Evolutionary conservation across 2,888 invertebrate species (phyloP), one percentile per base, ranked within the genome.

Genomic region (Nomada goodeniana): DNA sequence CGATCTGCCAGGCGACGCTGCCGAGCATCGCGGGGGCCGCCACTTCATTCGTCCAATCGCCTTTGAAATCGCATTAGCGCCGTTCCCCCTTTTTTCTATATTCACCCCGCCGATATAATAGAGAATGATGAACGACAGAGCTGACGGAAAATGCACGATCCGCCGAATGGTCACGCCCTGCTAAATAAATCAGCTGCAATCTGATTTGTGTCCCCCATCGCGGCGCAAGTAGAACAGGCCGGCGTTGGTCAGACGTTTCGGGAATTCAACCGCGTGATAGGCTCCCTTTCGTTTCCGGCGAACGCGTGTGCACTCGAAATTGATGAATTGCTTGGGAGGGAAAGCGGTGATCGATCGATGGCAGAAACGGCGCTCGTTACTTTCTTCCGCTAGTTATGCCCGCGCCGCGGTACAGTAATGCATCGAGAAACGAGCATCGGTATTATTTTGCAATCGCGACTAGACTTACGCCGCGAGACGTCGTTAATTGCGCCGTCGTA

Each of bases 381-480:
- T 80, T 72, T 59, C 26, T n/a, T n/a, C 57, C 36, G 73, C 73
- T 65, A 74, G 81, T 81, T 70, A 74, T 59, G 57, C 67, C 55
- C 13, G 20, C 55, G 60, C 74, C 61, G 59, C 63, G 29, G 29
- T 67, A 55, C 47, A 80, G 76, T 76, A 70, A 74, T 47, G 57
- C 68, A 11, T 10, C 52, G 20, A 0, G 80, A 53, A 82, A 76
- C 72, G 82, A 82, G 68, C 80, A 68, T 53, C 61, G 53, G 50
- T 18, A n/a, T 50, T 55, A 68, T 78, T 52, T 26, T 18, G 42
- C 55, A 7, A 7, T 44, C 20, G 63, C 63, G 64, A 18, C 18
- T 67, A 57, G 75, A 83, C 70, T 77, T 83, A 83, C 61, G 65
- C 68, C 63, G 64, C 78, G 83, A 83, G 83, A 78, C 78, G 78